Conservation (phyloP, 2,888 invertebrate genomes). For the Habroteleia sp. region DNA sequence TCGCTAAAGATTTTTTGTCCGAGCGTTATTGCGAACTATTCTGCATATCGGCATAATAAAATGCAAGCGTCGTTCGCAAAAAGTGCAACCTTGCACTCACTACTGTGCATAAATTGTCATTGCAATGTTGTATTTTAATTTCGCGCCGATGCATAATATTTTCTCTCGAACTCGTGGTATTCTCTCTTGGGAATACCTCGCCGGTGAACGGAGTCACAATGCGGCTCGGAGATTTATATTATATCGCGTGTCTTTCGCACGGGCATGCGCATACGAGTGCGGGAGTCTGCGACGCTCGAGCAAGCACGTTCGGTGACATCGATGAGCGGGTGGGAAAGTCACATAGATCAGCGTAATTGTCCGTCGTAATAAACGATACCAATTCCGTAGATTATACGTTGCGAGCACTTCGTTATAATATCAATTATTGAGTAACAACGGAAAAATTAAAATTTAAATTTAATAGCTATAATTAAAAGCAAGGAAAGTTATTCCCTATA, state of each 20-base stretch:
- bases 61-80: conserved; percentile 19
- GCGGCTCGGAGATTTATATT: conserved; percentile 56
- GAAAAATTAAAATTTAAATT: conserved; percentile 13
- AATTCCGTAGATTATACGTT: conserved; percentile 39
- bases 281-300: conserved; percentile 43
- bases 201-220: conserved; percentile 54
- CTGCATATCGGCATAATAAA: conserved; percentile 20
- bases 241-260: conserved; percentile 56
- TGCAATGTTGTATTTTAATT: conserved; percentile 53
- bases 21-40: conserved; percentile 13
- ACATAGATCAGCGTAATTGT: conserved; percentile 52
- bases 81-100: conserved; percentile 27
- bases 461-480: conserved; percentile 14
- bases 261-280: conserved; percentile 40
- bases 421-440: conserved; percentile 42
- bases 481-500: too few relatives aligned
- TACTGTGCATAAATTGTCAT: conserved; percentile 33
- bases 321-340: conserved; percentile 64
- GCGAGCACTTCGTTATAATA: conserved; percentile 23
- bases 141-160: conserved; percentile 48
- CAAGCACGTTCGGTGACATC: conserved; percentile 61
- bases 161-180: conserved; percentile 29
- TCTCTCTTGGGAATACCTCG: conserved; percentile 42
- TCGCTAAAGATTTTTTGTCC: conserved; percentile 14
- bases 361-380: conserved; percentile 46